These are phyloP conservation scores for Urocyon cinereoargenteus DNA, from an alignment of 2,797 vertebrate genomes.

Conservation along the genomic window DNA sequence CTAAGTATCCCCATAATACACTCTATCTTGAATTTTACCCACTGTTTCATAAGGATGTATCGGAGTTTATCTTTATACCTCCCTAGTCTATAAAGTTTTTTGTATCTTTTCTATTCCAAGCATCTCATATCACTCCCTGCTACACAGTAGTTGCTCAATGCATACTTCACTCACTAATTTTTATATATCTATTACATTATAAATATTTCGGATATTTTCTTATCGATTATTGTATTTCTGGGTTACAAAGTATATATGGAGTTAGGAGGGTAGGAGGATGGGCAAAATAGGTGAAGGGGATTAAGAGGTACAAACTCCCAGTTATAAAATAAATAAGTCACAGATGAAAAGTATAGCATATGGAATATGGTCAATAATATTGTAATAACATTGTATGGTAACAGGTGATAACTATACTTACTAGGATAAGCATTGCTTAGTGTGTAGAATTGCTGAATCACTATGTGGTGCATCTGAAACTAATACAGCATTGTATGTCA, in stretches of 20 bases:
- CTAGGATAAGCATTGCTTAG: not conserved
- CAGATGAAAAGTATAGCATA: not conserved
- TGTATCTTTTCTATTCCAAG: not conserved
- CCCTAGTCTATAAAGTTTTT: not conserved
- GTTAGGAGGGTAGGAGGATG: not conserved
- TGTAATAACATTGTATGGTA: not conserved
- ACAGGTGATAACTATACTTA: not conserved
- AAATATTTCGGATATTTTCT: conserved; percentile 11
- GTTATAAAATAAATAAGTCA: not conserved
- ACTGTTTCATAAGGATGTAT: not conserved
- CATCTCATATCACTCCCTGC: not conserved
- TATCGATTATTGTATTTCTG: not conserved
- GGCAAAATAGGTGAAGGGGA: not conserved
- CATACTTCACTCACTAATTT: conserved; percentile 11
- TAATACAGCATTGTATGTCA: not conserved
- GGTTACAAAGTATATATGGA: not conserved
- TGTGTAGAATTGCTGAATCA: not conserved
- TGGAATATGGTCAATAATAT: not conserved
- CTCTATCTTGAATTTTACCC: not conserved
- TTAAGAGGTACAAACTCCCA: not conserved
- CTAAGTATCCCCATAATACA: not conserved
- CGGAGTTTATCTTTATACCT: not conserved
- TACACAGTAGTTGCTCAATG: not conserved
- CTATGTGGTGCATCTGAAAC: not conserved
- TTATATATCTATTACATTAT: not conserved